Evolutionary conservation across 2,797 vertebrate species (phyloP).

Genomic region (Monodelphis domestica): DNA sequence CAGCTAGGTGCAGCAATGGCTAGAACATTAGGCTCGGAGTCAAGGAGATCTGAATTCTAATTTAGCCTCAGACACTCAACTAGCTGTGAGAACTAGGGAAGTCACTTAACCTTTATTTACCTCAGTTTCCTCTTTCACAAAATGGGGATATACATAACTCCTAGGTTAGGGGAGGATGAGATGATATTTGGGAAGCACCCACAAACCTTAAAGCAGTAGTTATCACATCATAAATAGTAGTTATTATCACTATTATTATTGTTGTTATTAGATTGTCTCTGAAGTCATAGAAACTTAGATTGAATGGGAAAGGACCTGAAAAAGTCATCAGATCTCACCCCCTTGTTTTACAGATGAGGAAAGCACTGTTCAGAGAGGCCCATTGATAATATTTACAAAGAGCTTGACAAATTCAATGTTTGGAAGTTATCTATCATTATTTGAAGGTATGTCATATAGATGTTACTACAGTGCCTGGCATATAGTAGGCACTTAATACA

Average conservation of each 20-base stretch:
- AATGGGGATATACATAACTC: too few relatives aligned
- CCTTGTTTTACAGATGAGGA: too few relatives aligned
- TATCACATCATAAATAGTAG: neutral
- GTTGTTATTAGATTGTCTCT: neutral
- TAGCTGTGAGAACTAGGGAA: neutral
- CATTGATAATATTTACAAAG: neutral
- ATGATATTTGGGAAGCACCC: neutral
- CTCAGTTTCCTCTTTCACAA: neutral
- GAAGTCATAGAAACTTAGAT: neutral
- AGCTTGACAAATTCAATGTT: too few relatives aligned
- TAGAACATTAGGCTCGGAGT: neutral
- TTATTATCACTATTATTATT: too few relatives aligned
- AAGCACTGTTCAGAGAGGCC: too few relatives aligned
- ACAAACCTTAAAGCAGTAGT: neutral
- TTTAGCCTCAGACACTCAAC: neutral
- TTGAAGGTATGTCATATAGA: neutral
- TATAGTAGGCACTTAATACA: neutral
- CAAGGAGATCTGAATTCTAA: neutral
- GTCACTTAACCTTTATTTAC: neutral
- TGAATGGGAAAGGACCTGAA: neutral
- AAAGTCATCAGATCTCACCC: too few relatives aligned
- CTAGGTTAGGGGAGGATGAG: neutral
- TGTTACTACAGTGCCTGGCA: neutral
- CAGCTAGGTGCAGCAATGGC: neutral
- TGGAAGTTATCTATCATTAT: neutral